phyloP scores from a whole-genome alignment of 1,140 invertebrate genomes.

The Microplitis demolitor region DNA sequence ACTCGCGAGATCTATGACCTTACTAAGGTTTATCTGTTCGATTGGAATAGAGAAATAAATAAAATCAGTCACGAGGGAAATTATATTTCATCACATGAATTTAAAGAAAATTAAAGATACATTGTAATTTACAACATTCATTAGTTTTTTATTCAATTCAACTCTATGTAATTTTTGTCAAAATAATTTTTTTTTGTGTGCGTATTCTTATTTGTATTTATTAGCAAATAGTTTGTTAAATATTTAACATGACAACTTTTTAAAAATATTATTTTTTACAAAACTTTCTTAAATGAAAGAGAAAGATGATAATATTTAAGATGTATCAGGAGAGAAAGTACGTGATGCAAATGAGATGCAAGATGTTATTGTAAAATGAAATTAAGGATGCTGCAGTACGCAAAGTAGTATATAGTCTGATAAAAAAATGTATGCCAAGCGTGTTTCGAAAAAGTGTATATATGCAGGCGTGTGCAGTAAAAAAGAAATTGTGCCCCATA shows the following conservation, averaged over 20 bases:
- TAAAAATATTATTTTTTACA: no score
- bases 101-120: no score
- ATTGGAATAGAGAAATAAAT: not conserved
- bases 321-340: not conserved
- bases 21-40: no score
- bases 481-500: not conserved
- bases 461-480: not conserved
- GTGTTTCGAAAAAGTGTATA: not conserved
- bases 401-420: not conserved
- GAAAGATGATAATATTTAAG: not conserved
- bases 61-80: not conserved
- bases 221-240: not conserved
- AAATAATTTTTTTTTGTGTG: no score
- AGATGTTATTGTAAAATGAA: slow-evolving; percentile 3
- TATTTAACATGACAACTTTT: no score
- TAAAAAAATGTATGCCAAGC: slow-evolving; percentile 1
- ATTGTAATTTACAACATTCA: not conserved
- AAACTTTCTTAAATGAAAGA: not conserved
- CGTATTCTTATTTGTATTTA: not conserved
- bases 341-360: not conserved
- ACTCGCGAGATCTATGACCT: no score
- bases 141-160: not conserved
- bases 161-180: not conserved
- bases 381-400: not conserved
- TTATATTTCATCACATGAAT: not conserved